These are phyloP conservation scores for Camelus dromedarius DNA, from an alignment of 2,113 vertebrate genomes.

Conservation along the genomic window DNA sequence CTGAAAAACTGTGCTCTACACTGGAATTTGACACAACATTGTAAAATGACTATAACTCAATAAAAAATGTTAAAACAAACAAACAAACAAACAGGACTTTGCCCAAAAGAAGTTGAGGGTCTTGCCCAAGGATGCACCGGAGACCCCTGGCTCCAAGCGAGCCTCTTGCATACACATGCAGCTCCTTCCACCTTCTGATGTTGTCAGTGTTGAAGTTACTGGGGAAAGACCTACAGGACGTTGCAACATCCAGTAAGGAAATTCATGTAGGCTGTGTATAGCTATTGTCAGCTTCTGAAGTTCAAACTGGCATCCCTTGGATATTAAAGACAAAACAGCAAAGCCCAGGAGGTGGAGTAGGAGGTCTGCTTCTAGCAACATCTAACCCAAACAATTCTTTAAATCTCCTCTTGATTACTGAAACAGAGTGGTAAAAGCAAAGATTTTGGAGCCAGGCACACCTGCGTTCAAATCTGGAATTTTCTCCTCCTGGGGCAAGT, in stretches of 20 bases:
- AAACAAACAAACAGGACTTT: neutral
- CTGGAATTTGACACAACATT: too few relatives aligned
- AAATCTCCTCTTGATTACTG: neutral
- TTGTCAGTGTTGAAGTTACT: neutral
- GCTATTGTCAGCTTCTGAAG: neutral
- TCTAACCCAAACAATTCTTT: neutral
- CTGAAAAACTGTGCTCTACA: too few relatives aligned
- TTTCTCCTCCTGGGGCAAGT: neutral
- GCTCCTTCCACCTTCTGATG: neutral
- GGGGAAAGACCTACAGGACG: neutral
- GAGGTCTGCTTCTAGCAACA: neutral
- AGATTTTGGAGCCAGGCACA: neutral
- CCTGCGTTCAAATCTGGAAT: neutral
- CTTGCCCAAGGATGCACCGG: neutral
- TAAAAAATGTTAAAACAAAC: too few relatives aligned
- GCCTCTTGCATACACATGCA: neutral
- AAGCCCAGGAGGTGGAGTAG: neutral
- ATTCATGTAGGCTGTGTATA: neutral
- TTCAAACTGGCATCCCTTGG: neutral
- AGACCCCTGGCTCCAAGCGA: neutral
- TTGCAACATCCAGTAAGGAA: neutral
- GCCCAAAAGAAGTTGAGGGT: neutral
- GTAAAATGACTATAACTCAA: too few relatives aligned
- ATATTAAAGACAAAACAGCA: neutral
- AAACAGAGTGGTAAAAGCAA: neutral